These are phyloP conservation scores for Labroides dimidiatus DNA, from an alignment of 2,797 vertebrate species.

Conservation along the genomic window DNA sequence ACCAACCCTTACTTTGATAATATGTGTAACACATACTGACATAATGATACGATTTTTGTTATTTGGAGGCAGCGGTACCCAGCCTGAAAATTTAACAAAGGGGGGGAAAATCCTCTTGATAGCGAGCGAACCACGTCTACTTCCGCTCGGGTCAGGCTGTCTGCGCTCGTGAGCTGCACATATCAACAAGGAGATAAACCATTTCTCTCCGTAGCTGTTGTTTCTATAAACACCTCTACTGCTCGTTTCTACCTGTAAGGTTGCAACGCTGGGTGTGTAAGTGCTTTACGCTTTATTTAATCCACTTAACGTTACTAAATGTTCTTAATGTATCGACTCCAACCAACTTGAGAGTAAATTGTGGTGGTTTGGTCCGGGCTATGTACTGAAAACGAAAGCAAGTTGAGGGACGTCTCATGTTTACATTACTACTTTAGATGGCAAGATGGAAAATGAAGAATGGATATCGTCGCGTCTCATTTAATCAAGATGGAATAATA, in stretches of 20 bases:
- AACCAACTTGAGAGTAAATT: slow-evolving; percentile 26
- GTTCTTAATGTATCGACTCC: not conserved
- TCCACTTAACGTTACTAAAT: not conserved
- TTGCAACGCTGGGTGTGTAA: rapidly evolving
- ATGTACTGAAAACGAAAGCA: slow-evolving; percentile 54
- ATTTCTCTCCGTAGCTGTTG: slow-evolving; percentile 57
- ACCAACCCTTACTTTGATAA: no score
- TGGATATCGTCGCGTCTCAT: not conserved
- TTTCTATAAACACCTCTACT: slow-evolving; percentile 34
- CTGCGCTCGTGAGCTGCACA: slow-evolving; percentile 26
- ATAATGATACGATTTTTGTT: no score
- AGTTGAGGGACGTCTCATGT: slow-evolving; percentile 5
- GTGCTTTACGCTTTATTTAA: not conserved
- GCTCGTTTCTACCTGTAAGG: slow-evolving; percentile 68
- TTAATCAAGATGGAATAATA: not conserved
- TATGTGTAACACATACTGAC: no score
- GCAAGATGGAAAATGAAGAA: not conserved
- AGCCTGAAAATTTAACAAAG: slow-evolving; percentile 28
- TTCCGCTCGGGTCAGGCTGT: slow-evolving; percentile 56
- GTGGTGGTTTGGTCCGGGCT: slow-evolving; percentile 49
- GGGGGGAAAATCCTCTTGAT: rapidly evolving
- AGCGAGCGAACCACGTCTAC: not conserved
- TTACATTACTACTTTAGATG: not conserved
- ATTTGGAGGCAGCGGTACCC: no score
- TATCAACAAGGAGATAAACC: slow-evolving; percentile 53